Conservation (phyloP, 2,797 vertebrate genomes). For the Rallus crepitans region DNA sequence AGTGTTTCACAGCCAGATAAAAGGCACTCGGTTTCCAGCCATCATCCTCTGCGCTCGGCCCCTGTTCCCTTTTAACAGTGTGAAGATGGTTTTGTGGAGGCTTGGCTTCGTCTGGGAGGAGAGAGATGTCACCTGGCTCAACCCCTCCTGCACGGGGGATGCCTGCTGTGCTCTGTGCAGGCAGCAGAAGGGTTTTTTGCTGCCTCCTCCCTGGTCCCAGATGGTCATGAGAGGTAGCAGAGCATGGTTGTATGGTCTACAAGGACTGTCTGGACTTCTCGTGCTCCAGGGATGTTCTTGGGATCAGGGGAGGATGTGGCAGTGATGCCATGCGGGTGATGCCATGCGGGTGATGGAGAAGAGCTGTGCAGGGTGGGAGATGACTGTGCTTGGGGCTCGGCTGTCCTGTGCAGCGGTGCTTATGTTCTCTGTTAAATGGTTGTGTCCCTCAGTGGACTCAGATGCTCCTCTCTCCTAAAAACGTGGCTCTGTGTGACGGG, state of each 20-base stretch:
- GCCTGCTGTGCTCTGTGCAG: too few relatives aligned
- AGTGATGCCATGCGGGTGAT: too few relatives aligned
- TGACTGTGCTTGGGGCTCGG: rapidly evolving
- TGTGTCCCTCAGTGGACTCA: rapidly evolving
- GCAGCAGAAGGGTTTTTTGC: background rate
- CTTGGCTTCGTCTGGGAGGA: background rate
- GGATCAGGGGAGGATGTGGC: background rate
- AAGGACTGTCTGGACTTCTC: background rate
- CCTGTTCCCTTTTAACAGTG: background rate
- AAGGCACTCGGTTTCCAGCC: conserved; percentile 34
- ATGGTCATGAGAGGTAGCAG: rapidly evolving
- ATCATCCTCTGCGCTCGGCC: background rate
- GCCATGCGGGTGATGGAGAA: background rate
- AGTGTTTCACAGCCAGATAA: background rate
- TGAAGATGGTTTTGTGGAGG: background rate
- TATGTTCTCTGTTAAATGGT: background rate
- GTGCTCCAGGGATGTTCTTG: background rate
- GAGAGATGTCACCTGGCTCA: rapidly evolving
- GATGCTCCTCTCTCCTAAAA: background rate
- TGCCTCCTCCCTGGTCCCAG: background rate
- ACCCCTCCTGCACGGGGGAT: rapidly evolving
- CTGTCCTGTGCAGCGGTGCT: background rate
- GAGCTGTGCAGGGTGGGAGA: background rate
- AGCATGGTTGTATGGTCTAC: background rate
- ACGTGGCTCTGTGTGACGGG: rapidly evolving